phyloP scores from a whole-genome alignment of 2,113 vertebrate genomes.

The Corythoichthys haematopterus region DNA sequence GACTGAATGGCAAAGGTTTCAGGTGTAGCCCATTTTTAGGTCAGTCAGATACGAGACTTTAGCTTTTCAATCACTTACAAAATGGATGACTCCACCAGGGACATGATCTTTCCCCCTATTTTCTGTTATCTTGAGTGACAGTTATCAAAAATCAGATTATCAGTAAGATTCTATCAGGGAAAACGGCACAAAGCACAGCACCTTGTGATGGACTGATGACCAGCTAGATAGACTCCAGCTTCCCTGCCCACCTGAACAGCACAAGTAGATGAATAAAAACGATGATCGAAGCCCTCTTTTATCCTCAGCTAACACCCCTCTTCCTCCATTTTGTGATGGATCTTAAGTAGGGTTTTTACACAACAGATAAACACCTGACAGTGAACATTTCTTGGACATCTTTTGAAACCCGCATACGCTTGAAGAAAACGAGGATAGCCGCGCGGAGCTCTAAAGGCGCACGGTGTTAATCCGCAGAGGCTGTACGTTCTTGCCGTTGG shows the following conservation, averaged over 20 bases:
- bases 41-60: no score
- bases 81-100: no score
- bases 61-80: no score
- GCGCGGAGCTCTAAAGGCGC: slow-evolving; percentile 74
- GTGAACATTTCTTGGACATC: slow-evolving; percentile 29
- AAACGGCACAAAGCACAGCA: not conserved
- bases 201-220: not conserved
- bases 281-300: not conserved
- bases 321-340: not conserved
- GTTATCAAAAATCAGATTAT: not conserved
- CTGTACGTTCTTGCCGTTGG: slow-evolving; percentile 96
- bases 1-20: no score
- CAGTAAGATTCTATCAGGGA: not conserved
- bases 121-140: not conserved
- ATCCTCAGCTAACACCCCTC: not conserved
- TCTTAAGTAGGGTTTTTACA: not conserved
- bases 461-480: slow-evolving; percentile 93
- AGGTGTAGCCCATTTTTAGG: no score
- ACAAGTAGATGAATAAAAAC: not conserved
- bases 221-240: not conserved
- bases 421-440: not conserved
- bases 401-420: slow-evolving; percentile 24
- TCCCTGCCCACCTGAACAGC: not conserved
- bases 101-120: not conserved
- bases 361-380: not conserved